phyloP scores from a whole-genome alignment of 2,113 vertebrate genomes.

The Rhombomys opimus region DNA sequence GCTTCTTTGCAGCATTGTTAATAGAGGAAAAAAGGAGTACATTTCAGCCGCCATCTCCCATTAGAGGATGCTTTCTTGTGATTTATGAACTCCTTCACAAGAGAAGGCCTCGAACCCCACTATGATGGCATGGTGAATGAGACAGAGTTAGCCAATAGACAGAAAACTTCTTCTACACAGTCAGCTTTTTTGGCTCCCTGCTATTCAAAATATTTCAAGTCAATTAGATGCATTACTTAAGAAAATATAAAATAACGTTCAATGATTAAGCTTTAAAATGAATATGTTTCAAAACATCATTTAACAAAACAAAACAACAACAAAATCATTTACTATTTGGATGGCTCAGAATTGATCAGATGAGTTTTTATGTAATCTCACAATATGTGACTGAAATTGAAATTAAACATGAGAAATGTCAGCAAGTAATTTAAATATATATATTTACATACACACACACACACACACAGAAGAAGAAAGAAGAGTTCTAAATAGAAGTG shows the following conservation, averaged over 20 bases:
- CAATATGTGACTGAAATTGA: conserved; percentile 21
- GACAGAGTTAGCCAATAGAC: background rate
- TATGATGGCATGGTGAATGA: background rate
- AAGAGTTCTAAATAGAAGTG: conserved; percentile 61
- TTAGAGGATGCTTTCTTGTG: background rate
- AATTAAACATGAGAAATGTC: conserved; percentile 42
- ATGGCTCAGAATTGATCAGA: conserved; percentile 31
- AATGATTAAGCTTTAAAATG: conserved; percentile 52
- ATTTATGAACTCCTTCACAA: background rate
- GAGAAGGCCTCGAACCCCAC: background rate
- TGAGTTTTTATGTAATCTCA: conserved; percentile 46
- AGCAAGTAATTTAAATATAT: background rate
- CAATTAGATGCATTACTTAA: conserved; percentile 33
- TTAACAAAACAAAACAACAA: background rate
- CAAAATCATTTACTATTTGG: conserved; percentile 8
- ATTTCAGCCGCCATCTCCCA: background rate
- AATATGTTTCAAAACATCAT: conserved; percentile 27
- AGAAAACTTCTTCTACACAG: background rate
- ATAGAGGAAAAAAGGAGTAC: background rate
- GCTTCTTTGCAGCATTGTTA: background rate
- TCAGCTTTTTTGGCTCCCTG: background rate
- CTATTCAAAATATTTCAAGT: conserved; percentile 25
- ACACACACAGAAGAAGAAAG: background rate
- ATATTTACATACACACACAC: too few species aligned
- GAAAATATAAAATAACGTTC: conserved; percentile 26